Conservation (phyloP, 2,113 vertebrate genomes). For the Mesoclemmys tuberculata region DNA sequence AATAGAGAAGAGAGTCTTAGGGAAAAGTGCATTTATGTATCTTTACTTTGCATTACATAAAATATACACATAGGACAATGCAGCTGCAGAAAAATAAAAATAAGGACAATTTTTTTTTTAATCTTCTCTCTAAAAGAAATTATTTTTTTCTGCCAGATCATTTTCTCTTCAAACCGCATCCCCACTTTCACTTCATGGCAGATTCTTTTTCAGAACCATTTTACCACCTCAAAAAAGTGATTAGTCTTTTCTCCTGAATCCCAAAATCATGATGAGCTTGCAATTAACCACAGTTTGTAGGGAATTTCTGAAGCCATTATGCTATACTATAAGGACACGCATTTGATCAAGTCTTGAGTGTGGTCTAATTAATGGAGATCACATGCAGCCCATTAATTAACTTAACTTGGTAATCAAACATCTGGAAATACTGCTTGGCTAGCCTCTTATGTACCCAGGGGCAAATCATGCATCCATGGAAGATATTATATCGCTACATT, state of each 20-base stretch:
- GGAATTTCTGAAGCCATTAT: constrained; percentile 43
- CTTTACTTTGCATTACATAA: neutral
- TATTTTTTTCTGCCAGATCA: neutral
- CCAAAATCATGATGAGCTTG: constrained; percentile 11
- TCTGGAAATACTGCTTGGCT: constrained; percentile 19
- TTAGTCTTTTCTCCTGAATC: neutral
- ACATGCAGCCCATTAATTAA: constrained; percentile 63
- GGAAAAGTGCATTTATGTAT: too few species aligned
- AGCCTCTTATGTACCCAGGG: constrained; percentile 12
- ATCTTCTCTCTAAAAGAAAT: neutral
- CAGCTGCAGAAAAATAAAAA: neutral
- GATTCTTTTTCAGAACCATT: neutral
- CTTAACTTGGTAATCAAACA: constrained; percentile 57
- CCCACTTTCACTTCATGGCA: neutral
- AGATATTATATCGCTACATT: neutral
- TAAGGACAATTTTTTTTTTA: neutral
- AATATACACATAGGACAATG: neutral
- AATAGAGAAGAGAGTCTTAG: neutral
- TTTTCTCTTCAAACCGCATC: neutral
- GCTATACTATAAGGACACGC: constrained; percentile 25
- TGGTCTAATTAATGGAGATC: constrained; percentile 62
- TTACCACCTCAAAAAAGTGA: neutral
- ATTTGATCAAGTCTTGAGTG: constrained; percentile 58
- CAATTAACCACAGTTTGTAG: constrained; percentile 61
- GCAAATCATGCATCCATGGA: neutral